Evolutionary conservation across 2,797 vertebrate genomes (phyloP).

Genomic region (Danio aesculapii): DNA sequence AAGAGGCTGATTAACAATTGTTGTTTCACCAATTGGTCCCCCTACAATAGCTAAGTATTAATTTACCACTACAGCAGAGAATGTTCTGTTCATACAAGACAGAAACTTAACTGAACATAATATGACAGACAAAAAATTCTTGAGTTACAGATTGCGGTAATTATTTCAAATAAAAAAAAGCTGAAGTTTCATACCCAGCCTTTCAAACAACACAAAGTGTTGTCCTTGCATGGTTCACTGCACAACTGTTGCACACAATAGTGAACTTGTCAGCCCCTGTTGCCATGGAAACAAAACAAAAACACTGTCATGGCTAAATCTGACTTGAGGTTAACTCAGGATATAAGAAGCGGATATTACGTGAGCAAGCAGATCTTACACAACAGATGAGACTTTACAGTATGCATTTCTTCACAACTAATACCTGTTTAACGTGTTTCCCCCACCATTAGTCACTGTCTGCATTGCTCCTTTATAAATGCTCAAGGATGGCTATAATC

Average conservation of each 20-base stretch:
- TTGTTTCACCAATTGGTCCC: slow-evolving; percentile 8
- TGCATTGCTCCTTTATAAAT: slow-evolving; percentile 3
- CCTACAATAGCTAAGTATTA: not conserved
- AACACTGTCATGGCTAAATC: not conserved
- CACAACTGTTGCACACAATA: slow-evolving; percentile 42
- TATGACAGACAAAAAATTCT: not conserved
- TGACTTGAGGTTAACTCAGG: slow-evolving; percentile 35
- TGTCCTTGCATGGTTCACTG: slow-evolving; percentile 40
- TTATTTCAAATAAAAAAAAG: slow-evolving; percentile 32
- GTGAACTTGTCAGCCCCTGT: slow-evolving; percentile 41
- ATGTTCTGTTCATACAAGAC: not conserved
- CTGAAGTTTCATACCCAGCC: slow-evolving; percentile 13
- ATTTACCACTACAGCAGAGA: slow-evolving; percentile 5
- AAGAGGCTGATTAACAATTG: slow-evolving; percentile 16
- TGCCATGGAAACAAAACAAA: slow-evolving; percentile 53
- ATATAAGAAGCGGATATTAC: slow-evolving; percentile 16
- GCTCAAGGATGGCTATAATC: slow-evolving; percentile 20
- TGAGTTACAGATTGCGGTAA: slow-evolving; percentile 13
- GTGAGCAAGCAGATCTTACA: not conserved
- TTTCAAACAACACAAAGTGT: slow-evolving; percentile 31
- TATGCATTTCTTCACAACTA: slow-evolving; percentile 6
- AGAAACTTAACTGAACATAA: not conserved
- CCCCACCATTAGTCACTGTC: slow-evolving; percentile 31
- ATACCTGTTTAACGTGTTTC: slow-evolving; percentile 2
- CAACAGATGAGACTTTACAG: slow-evolving; percentile 10